Evolutionary conservation across 2,888 invertebrate genomes (phyloP).

Genomic region (Conops quadrifasciatus): DNA sequence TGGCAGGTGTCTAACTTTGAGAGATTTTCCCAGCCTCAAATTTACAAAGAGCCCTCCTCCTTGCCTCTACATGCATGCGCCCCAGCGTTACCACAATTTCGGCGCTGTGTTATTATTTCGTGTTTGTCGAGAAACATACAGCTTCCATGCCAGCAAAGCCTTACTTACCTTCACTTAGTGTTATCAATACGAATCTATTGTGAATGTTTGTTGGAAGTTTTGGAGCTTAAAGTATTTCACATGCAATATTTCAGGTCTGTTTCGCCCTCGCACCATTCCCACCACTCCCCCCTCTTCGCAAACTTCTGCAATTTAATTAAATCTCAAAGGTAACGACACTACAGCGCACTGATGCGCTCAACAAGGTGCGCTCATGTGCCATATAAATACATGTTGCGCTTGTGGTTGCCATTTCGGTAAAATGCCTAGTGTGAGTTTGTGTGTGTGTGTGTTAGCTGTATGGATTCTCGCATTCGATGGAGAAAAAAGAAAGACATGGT

Average conservation of each 20-base stretch:
- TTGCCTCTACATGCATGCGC: not conserved
- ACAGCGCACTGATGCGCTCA: conserved; percentile 8
- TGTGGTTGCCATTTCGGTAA: conserved; percentile 24
- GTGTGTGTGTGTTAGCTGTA: not conserved
- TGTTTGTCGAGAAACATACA: not conserved
- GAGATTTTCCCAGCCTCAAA: not conserved
- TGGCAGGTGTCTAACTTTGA: not conserved
- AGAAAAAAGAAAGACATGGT: no score
- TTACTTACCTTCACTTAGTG: not conserved
- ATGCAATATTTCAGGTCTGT: no score
- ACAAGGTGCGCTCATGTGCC: conserved; percentile 4
- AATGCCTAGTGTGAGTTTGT: not conserved
- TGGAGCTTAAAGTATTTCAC: no score
- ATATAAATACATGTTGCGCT: conserved; percentile 26
- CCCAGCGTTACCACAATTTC: no score
- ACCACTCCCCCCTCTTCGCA: no score
- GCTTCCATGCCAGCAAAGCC: not conserved
- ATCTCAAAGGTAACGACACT: conserved; percentile 26
- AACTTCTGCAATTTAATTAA: conserved; percentile 21
- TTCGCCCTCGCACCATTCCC: not conserved
- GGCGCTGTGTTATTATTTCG: no score
- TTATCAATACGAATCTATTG: not conserved
- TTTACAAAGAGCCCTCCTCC: not conserved
- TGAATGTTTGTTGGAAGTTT: not conserved
- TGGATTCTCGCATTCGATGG: no score